Conservation (phyloP, 2,113 vertebrate genomes). For the Noturus placidus region DNA sequence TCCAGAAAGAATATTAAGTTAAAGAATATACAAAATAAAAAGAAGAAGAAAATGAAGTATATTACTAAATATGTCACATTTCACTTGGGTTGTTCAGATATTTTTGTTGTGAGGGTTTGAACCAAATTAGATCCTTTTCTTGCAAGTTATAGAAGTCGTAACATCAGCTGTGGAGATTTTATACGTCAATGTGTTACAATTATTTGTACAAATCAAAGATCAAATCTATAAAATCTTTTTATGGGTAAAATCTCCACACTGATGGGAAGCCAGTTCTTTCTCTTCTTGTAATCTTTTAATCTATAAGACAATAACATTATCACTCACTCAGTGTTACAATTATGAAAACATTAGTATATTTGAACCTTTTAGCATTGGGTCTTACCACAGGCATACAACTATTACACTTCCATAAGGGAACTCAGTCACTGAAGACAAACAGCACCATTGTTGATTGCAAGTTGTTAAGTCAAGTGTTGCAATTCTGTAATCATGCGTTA, state of each 20-base stretch:
- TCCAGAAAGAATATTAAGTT: neutral
- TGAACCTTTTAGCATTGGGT: neutral
- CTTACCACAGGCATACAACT: neutral
- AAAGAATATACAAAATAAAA: neutral
- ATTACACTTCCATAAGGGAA: neutral
- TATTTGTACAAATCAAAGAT: neutral
- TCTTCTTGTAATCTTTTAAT: neutral
- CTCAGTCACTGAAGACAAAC: neutral
- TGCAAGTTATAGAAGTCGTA: constrained; percentile 6
- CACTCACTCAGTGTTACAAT: neutral
- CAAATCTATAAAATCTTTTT: neutral
- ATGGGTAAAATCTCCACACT: neutral
- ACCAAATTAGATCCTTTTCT: neutral
- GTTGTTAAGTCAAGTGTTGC: neutral
- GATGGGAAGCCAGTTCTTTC: neutral
- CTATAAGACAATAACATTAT: neutral
- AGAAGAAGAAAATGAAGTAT: neutral
- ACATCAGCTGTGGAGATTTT: neutral
- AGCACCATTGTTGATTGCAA: neutral
- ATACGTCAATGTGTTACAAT: neutral
- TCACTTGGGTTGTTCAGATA: neutral
- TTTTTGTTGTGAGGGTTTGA: neutral
- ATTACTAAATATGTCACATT: neutral
- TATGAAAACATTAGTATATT: neutral
- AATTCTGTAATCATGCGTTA: neutral